Base-by-base conservation (phyloP, 1,140 invertebrate species). In the Drosophila orena region DNA sequence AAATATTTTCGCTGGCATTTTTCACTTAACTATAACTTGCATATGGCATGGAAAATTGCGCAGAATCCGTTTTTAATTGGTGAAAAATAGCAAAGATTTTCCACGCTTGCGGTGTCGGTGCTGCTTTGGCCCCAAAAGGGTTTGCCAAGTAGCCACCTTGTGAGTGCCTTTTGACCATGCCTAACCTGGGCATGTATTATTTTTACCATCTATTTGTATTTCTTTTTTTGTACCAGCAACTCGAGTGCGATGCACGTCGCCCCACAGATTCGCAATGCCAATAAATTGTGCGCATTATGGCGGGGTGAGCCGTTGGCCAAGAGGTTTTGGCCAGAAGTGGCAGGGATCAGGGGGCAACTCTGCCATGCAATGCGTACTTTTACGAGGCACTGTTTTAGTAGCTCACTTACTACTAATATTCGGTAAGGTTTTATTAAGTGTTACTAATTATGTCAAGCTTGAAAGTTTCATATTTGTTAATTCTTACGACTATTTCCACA, bases 11-110 rank as follows among this genome's bases (percentile, higher is more conserved):
- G 47, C 40, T 40, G 79, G 69, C 54, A 88, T 86, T 86, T 86
- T 86, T 85, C 81, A 85, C 81, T 81, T 81, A 75, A 46, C 59
- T 57, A n/a, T 47, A 46, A 46, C 43, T 55, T 54, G 79, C 54
- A 65, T 30, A 68, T 37, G 46, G 66, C 84, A 71, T 88, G 68
- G 65, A 84, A 62, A 84, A 89, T 84, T 80, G 62, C 53, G 24
- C 65, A 84, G 84, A 89, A 89, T 89, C 84, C 77, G 80, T 89
- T 89, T 88, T 89, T 89, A 89, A 89, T 89, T 89, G 84, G 84
- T 89, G 77, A 89, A 89, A 89, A 89, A 89, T 89, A 89, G 73
- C 80, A 62, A 34, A 69, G 80, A 89, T 84, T 89, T 72, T 72
- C 65, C 42, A 89, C 84, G 84, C 84, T 59, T n/a, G 17, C 47